These are phyloP conservation scores for Mus minutoides DNA, from an alignment of 2,797 vertebrate species.

Conservation along the genomic window DNA sequence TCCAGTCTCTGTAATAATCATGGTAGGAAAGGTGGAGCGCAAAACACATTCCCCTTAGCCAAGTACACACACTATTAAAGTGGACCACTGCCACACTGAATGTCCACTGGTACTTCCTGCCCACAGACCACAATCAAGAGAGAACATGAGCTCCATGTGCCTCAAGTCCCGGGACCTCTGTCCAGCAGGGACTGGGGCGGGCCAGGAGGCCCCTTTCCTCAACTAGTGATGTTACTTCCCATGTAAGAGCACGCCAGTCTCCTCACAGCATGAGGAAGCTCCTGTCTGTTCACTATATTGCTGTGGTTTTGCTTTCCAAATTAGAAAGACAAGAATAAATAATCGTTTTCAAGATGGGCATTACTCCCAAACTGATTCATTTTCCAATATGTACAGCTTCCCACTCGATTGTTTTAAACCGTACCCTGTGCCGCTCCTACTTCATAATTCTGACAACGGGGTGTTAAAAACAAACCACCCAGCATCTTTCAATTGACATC, in stretches of 20 bases:
- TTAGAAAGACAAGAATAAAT: background rate
- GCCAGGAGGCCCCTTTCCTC: fast-evolving
- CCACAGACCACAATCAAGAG: background rate
- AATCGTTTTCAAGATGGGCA: background rate
- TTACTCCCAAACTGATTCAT: background rate
- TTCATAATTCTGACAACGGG: background rate
- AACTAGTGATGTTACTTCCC: too few relatives aligned
- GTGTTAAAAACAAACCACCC: background rate
- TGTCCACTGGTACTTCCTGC: background rate
- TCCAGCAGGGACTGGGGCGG: fast-evolving
- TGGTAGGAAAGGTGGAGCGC: background rate
- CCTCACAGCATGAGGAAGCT: background rate
- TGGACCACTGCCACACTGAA: background rate
- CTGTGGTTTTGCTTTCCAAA: background rate
- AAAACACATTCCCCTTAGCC: background rate
- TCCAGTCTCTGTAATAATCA: background rate
- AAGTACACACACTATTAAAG: too few relatives aligned
- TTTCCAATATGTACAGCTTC: background rate
- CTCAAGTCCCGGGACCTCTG: too few relatives aligned
- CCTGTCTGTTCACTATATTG: fast-evolving
- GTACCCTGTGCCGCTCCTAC: background rate
- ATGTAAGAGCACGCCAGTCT: too few relatives aligned
- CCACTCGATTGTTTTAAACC: background rate
- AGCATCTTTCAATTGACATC: background rate
- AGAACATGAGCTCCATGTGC: fast-evolving